These are phyloP conservation scores for Amblyopsis hoosieri DNA, from an alignment of 2,797 vertebrate species.

Conservation along the genomic window DNA sequence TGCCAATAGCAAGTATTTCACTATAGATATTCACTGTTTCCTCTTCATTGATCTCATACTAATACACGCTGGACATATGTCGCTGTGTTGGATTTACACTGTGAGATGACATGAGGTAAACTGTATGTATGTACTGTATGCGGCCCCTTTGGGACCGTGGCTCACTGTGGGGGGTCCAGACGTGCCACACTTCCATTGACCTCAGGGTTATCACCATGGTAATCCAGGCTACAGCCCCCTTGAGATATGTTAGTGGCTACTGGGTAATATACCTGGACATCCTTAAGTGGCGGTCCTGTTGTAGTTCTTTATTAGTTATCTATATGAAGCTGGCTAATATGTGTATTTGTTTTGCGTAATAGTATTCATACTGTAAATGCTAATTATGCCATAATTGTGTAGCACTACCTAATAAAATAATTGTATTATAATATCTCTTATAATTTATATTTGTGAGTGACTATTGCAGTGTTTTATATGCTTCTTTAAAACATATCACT, in stretches of 20 bases:
- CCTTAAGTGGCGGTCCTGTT: constrained; percentile 20
- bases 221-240: constrained; percentile 64
- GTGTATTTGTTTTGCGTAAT: background rate
- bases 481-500: background rate
- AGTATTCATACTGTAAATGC: no score
- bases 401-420: background rate
- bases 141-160: constrained; percentile 31
- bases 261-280: constrained; percentile 52
- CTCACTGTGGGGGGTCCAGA: constrained; percentile 67
- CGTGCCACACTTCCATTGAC: constrained; percentile 79
- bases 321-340: background rate
- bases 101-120: constrained; percentile 51
- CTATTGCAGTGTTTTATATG: no score
- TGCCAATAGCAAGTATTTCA: background rate
- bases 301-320: background rate
- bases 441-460: no score
- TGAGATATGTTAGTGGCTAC: constrained; percentile 54
- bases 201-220: constrained; percentile 75
- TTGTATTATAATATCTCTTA: no score
- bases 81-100: constrained; percentile 16
- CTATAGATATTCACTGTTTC: no score
- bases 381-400: no score
- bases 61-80: constrained; percentile 5
- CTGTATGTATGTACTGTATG: constrained; percentile 40
- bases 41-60: no score